Base-by-base conservation (phyloP, 2,797 vertebrate genomes). In the Silurus lanzhouensis region DNA sequence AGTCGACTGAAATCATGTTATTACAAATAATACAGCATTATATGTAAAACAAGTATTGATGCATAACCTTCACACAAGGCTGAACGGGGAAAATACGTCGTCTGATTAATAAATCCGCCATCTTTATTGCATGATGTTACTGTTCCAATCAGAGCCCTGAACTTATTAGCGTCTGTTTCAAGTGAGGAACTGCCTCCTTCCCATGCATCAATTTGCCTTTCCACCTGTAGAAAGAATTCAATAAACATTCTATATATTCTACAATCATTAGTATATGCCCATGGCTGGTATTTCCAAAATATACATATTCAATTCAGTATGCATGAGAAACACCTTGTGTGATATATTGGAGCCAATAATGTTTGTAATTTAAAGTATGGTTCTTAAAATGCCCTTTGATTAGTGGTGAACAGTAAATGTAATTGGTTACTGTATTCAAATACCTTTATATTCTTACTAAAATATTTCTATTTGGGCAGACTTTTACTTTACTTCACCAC, bases 51-150 rank as follows among this genome's bases (percentile, higher is more conserved):
- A 31, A 15, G 22, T 19, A 2, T 15, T 57, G 20, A 77, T 0
- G 83, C 87, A 20, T 14, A 61, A 46, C 98, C 97, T 94, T 98
- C 95, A 82, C 93, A 96, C 48, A 98, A 95, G 0, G 93, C 91
- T 75, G 90, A 22, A 88, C 93, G 90, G 17, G 95, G 88, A 86
- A 99, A 99, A 90, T 91, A 96, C 0, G 96, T 99, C 19, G 94
- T 97, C 90, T 96, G 91, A 87, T 95, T 99, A 89, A 99, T 98
- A 88, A 93, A 95, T 83, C 98, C 98, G 8, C 94, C 91, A 3
- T 93, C 83, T 78, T 92, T 90, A 81, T 93, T 91, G 82, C 96
- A 90, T 19, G 96, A 97, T 0, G 98, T 98, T 90, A 99, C 91
- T 3, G 76, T 97, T 88, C 98, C 98, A 70, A 98, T 96, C 88